phyloP scores from a whole-genome alignment of 1,140 invertebrate species.

The Parasteatoda tepidariorum region DNA sequence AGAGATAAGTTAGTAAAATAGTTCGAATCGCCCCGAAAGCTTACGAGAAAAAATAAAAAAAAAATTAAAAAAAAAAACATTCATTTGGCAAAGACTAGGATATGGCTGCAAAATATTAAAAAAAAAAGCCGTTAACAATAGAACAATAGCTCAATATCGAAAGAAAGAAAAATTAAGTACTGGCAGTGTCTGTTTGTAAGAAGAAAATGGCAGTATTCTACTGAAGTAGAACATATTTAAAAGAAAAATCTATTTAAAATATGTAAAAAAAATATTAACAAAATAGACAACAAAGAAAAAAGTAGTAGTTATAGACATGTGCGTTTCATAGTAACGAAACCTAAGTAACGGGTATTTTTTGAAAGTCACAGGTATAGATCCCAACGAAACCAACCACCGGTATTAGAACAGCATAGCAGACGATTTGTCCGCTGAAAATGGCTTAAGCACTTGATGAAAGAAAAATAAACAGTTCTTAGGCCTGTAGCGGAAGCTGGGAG shows the following conservation, averaged over 20 bases:
- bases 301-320: neutral
- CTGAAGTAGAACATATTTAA: no score
- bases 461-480: neutral
- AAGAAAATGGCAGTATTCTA: neutral
- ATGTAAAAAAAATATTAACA: neutral
- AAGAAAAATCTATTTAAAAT: neutral
- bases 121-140: neutral
- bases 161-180: neutral
- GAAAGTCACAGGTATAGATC: neutral
- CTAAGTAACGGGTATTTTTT: constrained; percentile 1
- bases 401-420: neutral
- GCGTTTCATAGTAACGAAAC: constrained; percentile 5
- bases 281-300: neutral
- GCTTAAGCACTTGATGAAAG: neutral
- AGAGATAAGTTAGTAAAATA: neutral
- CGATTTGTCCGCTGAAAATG: neutral
- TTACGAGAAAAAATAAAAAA: neutral
- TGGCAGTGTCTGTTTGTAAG: neutral
- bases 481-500: neutral
- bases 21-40: neutral
- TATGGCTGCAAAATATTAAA: constrained; percentile 14
- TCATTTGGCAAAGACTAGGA: constrained; percentile 57
- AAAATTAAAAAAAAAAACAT: neutral
- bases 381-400: neutral
- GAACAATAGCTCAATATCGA: neutral